Percentiles rank a stretch among this genome's conserved stretches.
Evolutionary conservation across 2,888 invertebrate species (phyloP).

Genomic region (Brachyopa scutellaris): DNA sequence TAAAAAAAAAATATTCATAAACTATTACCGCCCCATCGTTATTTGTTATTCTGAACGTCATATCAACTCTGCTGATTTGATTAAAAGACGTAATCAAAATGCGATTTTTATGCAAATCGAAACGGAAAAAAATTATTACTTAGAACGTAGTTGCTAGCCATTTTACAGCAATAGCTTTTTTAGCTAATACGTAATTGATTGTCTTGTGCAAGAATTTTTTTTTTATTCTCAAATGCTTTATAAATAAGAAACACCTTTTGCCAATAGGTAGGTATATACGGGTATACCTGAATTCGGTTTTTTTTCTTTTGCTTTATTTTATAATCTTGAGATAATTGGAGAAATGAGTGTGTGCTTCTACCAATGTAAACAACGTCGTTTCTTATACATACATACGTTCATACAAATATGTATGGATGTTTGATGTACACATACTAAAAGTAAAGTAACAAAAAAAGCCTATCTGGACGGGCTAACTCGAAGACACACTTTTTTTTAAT

Average conservation of each 20-base stretch:
- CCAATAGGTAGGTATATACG: too few relatives aligned
- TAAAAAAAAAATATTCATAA: neutral
- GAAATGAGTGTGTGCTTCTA: conserved; percentile 6
- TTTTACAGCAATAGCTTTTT: conserved; percentile 17
- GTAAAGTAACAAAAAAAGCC: neutral
- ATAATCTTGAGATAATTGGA: conserved; percentile 10
- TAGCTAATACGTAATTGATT: conserved; percentile 37
- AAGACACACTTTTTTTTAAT: neutral
- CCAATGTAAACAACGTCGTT: conserved; percentile 4
- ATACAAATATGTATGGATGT: too few relatives aligned
- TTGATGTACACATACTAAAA: too few relatives aligned
- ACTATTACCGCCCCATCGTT: neutral
- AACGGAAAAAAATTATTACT: neutral
- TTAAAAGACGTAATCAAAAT: conserved; percentile 40
- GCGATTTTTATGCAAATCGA: conserved; percentile 28
- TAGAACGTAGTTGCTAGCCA: conserved; percentile 30
- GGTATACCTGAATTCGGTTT: neutral
- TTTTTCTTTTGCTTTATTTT: neutral
- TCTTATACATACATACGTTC: too few relatives aligned
- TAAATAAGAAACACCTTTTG: conserved; percentile 2
- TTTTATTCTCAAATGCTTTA: neutral
- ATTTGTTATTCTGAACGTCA: conserved; percentile 38
- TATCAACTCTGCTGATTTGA: conserved; percentile 19
- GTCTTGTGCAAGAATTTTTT: neutral
- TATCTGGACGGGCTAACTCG: neutral